Percentiles rank a stretch among this genome's conserved stretches.
Conservation (phyloP, 2,888 invertebrate genomes). For the Chymomyza amoena region DNA sequence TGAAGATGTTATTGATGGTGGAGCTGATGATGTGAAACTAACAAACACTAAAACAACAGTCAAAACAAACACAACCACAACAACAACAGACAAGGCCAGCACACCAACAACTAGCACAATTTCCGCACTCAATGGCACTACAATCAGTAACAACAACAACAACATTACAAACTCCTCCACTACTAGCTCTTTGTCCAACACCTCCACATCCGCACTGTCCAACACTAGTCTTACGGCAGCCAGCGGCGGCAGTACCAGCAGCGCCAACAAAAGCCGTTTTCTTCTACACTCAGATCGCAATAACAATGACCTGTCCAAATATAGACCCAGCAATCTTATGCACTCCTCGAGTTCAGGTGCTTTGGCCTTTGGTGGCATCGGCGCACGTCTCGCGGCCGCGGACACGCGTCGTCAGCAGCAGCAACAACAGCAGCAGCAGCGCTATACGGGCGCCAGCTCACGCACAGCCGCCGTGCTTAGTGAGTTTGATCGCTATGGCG, state of each 20-base stretch:
- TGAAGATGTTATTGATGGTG: conserved; percentile 47
- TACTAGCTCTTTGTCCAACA: conserved; percentile 56
- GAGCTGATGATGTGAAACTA: conserved; percentile 47
- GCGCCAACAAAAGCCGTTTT: conserved; percentile 65
- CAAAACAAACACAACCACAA: conserved; percentile 33
- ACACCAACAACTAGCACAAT: conserved; percentile 63
- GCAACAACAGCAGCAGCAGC: conserved; percentile 27
- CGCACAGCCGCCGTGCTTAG: conserved; percentile 66
- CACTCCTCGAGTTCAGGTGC: conserved; percentile 75
- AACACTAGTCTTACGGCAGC: conserved; percentile 32
- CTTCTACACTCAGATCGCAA: conserved; percentile 68
- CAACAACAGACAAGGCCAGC: conserved; percentile 48
- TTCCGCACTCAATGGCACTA: conserved; percentile 42
- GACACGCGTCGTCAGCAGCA: conserved; percentile 58
- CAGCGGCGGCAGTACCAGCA: conserved; percentile 54
- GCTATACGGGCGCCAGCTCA: conserved; percentile 63
- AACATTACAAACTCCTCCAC: conserved; percentile 23
- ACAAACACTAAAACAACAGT: conserved; percentile 47
- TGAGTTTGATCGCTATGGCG: conserved; percentile 65
- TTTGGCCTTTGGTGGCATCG: conserved; percentile 75
- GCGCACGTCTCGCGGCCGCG: conserved; percentile 71
- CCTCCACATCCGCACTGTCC: conserved; percentile 52
- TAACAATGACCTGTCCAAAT: conserved; percentile 74
- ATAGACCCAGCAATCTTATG: conserved; percentile 67
- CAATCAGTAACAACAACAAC: conserved; percentile 46